Evolutionary conservation across 2,888 invertebrate species (phyloP).

Genomic region (Dione juno): DNA sequence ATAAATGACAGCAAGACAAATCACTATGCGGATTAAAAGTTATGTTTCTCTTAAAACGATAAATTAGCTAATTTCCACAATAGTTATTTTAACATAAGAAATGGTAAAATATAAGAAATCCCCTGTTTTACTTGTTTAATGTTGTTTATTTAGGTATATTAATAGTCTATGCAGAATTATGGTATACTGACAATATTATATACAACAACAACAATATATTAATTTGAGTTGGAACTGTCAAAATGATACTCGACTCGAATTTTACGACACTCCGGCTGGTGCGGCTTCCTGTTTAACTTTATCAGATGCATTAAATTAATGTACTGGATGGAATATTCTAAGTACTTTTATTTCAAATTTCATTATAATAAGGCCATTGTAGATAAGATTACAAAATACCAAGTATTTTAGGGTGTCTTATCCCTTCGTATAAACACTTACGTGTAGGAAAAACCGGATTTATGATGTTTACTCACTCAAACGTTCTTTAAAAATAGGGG

Average conservation of each 20-base stretch:
- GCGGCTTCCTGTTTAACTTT: slow-evolving; percentile 18
- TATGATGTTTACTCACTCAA: slow-evolving; percentile 29
- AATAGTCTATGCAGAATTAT: neutral
- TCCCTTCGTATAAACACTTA: slow-evolving; percentile 1
- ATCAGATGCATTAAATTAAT: slow-evolving; percentile 7
- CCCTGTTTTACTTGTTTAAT: too few species aligned
- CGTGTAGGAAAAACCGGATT: slow-evolving; percentile 20
- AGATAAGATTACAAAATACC: neutral
- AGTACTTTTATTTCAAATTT: too few species aligned
- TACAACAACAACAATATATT: too few species aligned
- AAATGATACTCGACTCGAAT: slow-evolving; percentile 13
- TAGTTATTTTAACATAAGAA: too few species aligned
- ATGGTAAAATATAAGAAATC: neutral
- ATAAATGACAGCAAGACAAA: too few species aligned
- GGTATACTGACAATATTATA: neutral
- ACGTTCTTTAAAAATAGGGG: slow-evolving; percentile 25
- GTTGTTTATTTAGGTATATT: neutral
- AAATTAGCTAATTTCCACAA: too few species aligned
- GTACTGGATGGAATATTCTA: neutral
- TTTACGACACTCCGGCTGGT: slow-evolving; percentile 19
- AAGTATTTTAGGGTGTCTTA: slow-evolving; percentile 12
- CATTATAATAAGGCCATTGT: neutral
- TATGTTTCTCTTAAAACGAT: too few species aligned
- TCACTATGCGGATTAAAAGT: too few species aligned
- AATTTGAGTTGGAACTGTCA: slow-evolving; percentile 1